Evolutionary conservation across 2,797 vertebrate species (phyloP), one percentile per base, ranked within the genome.

Genomic region (Chromis chromis): DNA sequence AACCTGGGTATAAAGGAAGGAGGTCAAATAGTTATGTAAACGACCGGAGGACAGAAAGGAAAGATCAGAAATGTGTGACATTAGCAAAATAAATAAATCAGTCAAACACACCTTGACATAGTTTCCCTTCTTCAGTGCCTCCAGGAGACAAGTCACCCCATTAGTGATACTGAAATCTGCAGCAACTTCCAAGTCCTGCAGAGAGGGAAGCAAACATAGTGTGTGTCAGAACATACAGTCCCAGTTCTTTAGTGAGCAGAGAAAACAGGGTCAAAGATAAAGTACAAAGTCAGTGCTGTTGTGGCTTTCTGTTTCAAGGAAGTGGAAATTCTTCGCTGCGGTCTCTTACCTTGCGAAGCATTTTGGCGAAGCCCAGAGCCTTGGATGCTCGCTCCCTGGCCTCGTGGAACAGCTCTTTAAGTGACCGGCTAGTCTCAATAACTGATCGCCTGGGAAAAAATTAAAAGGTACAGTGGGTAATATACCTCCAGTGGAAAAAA

Each of bases 361-460:
- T 99, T 86, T 99, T 99, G 70, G 98, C 98, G 91, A 99, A 99
- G 19, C 98, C 98, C 73, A 99, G 95, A 2, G 97, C 97, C 91
- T 99, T 99, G 61, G 98, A 99, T 1, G 98, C 98, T 70, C 98
- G 93, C 70, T 99, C 98, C 78, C 98, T 94, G 70, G 98, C 98
- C 90, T 99, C 98, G 0, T 99, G 98, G 86, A 99, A 99, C 57
- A 99, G 95, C 76, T 99, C 97, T 89, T 99, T 99, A 28, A 99
- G 95, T 1, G 98, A 97, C 12, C 98, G 95, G 82, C 98, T 99
- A 2, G 96, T 97, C 92, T 99, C 98, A 42, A 99, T 97, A 65
- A 99, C 98, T 0, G 97, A 98, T 19, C 98, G 95, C 93, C 98
- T 99, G 79, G 25, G 25, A 83, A 48, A 39, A 44, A 74, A 4